These are phyloP conservation scores for Anser brachyrhynchus DNA, from an alignment of 2,113 vertebrate genomes.

Conservation along the genomic window DNA sequence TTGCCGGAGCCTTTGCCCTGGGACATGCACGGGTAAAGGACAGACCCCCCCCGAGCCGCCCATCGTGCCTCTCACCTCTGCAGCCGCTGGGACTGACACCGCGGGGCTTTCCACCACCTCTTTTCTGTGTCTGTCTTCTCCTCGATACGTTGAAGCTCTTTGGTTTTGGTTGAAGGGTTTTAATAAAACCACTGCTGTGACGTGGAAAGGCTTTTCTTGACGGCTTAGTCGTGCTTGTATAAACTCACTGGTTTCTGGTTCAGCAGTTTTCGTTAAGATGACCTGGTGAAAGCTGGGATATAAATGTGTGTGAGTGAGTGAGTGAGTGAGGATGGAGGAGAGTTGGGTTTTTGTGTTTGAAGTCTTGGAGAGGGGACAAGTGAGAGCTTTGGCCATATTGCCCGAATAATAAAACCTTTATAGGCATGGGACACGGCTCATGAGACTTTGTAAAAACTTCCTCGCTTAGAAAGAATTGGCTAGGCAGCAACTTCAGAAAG, in stretches of 20 bases:
- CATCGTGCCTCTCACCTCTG: not conserved
- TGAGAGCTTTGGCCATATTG: not conserved
- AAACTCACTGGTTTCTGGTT: not conserved
- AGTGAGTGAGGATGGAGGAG: not conserved
- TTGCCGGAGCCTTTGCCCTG: not conserved
- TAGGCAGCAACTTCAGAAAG: not conserved
- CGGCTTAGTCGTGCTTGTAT: not conserved
- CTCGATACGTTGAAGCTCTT: not conserved
- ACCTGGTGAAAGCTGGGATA: not conserved
- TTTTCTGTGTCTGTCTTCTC: not conserved
- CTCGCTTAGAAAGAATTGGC: not conserved
- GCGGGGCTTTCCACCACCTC: not conserved
- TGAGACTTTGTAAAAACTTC: not conserved
- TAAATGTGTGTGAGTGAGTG: not conserved
- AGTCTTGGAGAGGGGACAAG: not conserved
- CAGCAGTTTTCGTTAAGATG: not conserved
- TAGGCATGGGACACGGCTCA: not conserved
- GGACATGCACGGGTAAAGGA: not conserved
- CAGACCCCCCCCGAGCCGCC: too few species aligned
- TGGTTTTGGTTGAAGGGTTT: not conserved
- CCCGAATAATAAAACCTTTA: not conserved
- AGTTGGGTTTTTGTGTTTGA: not conserved
- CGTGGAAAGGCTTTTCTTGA: not conserved
- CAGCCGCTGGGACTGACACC: accelerated
- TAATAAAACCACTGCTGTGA: not conserved